Base-by-base conservation (phyloP, 2,113 vertebrate genomes). In the Gambusia affinis region DNA sequence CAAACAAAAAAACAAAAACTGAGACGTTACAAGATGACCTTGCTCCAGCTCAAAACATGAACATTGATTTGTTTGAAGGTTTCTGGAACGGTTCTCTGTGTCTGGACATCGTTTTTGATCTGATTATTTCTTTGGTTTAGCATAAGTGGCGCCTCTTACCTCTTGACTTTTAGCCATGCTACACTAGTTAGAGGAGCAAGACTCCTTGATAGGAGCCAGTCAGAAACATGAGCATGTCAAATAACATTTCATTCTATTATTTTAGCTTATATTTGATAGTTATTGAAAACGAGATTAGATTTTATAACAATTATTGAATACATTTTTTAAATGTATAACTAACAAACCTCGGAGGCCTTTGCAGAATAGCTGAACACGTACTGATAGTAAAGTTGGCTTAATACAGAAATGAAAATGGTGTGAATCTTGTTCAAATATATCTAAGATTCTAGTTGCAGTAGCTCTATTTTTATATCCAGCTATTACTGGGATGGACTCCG, bases 21-120 rank as follows among this genome's bases (percentile, higher is more conserved):
- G 67, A 64, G 42, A 79, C 70, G 75, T 65, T 77, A 24, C 60
- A 67, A 61, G 39, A 44, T 37, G 42, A 51, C 63, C 67, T 67
- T 19, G 4, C 22, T 3, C 15, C 3, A 30, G 17, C 72, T 62
- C 68, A 19, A 57, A 57, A 63, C 0, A 12, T 63, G 39, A 33
- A 51, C 74, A 67, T 60, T 37, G 12, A 64, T 29, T 62, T 39
- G 24, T 42, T n/a, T 15, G 5, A 31, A 42, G 30, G 44, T 33
- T 28, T 17, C 6, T 54, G 29, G 60, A 28, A 29, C 1, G 12
- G 28, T 30, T 64, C 29, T 64, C 17, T n/a, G 22, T 64, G 19
- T 57, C 19, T 57, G 24, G 8, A 11, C 5, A 22, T 19, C 1
- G 37, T 37, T 64, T 64, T 37, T 37, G 2, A 37, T 11, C 10